A percentile compares a stretch with the other conserved stretches of the same genome.
Evolutionary conservation across 2,113 vertebrate genomes (phyloP).

Genomic region (Perca schrenkii): DNA sequence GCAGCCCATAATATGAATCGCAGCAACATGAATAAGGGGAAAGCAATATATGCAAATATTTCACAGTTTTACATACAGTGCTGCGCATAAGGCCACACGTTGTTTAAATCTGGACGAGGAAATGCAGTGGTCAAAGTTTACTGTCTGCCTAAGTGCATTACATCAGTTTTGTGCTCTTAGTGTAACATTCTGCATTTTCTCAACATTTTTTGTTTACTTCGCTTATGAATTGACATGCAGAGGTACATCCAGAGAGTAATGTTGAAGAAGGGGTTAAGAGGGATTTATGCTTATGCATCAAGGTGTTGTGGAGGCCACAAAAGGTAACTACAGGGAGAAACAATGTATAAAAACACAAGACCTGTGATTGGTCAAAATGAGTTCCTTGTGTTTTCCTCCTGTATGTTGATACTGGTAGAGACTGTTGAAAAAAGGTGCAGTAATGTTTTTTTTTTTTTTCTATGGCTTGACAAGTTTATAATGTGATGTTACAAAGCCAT

Average conservation of each 20-base stretch:
- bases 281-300: slow-evolving; percentile 3
- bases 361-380: neutral
- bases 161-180: neutral
- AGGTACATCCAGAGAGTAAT: slow-evolving; percentile 12
- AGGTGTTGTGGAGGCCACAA: neutral
- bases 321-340: neutral
- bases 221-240: slow-evolving; percentile 18
- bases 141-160: slow-evolving; percentile 6
- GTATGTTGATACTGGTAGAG: slow-evolving; percentile 21
- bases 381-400: slow-evolving; percentile 11
- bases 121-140: neutral
- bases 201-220: neutral
- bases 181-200: neutral
- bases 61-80: neutral
- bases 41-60: neutral
- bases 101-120: neutral
- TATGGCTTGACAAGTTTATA: slow-evolving; percentile 17
- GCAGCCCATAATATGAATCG: neutral
- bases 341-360: neutral
- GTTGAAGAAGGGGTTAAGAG: slow-evolving; percentile 17
- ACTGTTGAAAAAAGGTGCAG: slow-evolving; percentile 12
- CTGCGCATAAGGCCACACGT: neutral
- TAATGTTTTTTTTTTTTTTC: neutral
- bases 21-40: neutral
- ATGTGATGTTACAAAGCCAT: slow-evolving; percentile 14